A percentile compares a stretch with the other conserved stretches of the same genome.
These are phyloP conservation scores for Heteromormyrus szaboi DNA, from an alignment of 2,797 vertebrate species.

Conservation along the genomic window DNA sequence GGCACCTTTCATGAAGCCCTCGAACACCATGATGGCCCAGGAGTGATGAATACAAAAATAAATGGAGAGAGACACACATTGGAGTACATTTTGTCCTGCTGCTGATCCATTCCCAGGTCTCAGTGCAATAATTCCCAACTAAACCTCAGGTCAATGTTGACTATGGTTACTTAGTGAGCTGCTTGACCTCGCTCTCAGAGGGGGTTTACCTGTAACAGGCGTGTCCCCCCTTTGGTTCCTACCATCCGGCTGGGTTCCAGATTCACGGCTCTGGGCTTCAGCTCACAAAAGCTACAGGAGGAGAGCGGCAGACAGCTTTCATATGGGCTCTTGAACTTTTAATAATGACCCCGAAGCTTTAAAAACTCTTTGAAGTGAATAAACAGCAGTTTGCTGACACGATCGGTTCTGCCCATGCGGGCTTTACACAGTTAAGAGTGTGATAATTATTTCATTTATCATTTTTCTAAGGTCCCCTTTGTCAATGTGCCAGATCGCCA, in stretches of 20 bases:
- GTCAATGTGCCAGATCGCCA: background rate
- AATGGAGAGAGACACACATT: background rate
- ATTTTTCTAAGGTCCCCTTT: background rate
- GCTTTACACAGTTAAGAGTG: background rate
- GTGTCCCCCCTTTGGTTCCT: background rate
- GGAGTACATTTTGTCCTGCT: background rate
- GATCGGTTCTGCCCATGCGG: background rate
- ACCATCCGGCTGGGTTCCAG: background rate
- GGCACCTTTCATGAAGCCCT: background rate
- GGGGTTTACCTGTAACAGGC: background rate
- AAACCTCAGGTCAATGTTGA: background rate
- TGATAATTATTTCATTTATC: background rate
- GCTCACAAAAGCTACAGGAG: background rate
- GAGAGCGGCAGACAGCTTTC: background rate
- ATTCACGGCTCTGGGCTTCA: background rate
- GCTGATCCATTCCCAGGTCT: background rate
- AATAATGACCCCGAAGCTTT: background rate
- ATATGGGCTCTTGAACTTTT: background rate
- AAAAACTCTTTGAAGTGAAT: background rate
- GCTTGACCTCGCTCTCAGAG: background rate
- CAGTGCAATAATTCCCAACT: background rate
- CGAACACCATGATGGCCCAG: background rate
- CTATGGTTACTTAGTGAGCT: background rate
- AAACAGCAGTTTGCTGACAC: background rate
- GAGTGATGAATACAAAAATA: background rate